These are phyloP conservation scores for Agrypnia vestita DNA, from an alignment of 1,140 invertebrate species.

Conservation along the genomic window DNA sequence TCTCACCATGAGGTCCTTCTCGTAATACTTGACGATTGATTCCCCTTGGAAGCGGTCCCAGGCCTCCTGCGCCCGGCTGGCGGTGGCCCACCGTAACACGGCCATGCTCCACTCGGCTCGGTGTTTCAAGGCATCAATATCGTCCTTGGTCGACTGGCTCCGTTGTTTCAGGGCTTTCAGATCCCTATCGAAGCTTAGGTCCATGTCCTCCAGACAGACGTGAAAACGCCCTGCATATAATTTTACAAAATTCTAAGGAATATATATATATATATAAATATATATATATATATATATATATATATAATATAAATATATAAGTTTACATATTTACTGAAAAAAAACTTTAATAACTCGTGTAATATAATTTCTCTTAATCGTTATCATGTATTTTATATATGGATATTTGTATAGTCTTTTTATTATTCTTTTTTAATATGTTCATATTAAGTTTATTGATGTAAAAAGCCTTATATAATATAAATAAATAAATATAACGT, in stretches of 20 bases:
- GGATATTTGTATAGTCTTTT: no score
- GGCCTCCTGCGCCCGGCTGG: neutral
- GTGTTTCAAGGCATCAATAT: neutral
- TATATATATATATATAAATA: neutral
- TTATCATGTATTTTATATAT: no score
- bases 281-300: neutral
- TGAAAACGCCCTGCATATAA: constrained; percentile 26
- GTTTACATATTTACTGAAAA: neutral
- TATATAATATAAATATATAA: neutral
- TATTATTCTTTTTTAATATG: no score
- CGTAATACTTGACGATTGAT: constrained; percentile 31
- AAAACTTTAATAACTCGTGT: neutral
- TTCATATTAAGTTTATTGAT: no score
- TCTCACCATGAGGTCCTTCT: constrained; percentile 39
- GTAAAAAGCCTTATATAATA: no score
- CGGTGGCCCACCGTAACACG: constrained; percentile 33
- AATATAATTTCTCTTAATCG: no score
- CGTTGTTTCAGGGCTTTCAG: neutral
- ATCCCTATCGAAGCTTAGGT: constrained; percentile 4
- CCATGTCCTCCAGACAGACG: constrained; percentile 6
- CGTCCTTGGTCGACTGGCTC: neutral
- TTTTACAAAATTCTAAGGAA: neutral
- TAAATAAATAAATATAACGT: no score
- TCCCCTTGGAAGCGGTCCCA: constrained; percentile 21
- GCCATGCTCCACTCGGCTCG: constrained; percentile 34